Base-by-base conservation (phyloP, 64 coral and sea anemone genomes). In the Montipora efflorescens region DNA sequence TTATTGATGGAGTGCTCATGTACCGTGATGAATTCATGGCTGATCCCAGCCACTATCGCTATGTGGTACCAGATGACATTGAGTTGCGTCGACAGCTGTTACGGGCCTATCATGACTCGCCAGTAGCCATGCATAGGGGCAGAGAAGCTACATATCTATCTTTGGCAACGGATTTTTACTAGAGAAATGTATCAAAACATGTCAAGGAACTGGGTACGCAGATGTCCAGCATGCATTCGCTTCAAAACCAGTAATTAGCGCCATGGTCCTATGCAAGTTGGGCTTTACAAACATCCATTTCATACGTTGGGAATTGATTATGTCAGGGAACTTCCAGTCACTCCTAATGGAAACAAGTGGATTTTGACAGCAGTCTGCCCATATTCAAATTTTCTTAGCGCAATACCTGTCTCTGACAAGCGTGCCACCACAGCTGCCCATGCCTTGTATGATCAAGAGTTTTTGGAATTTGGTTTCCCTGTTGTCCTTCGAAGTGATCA, bases 1-100 rank as follows among this genome's bases (percentile, higher is more conserved):
- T 82, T 10, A 58, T 83, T 21, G 90, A 92, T 75, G 62, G 59
- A 50, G 18, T 92, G 10, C 76, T 92, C 11, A 82, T 92, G 67
- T 83, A 83, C 12, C 28, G 67, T 25, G 78, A 82, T 49, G 75
- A 76, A 67, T 64, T 23, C 22, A 23, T 23, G 22, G 22, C 22
- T 23, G 22, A 23, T 23, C 22, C 22, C 22, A 23, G 22, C 22
- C 22, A 23, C 22, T 23, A 23, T 23, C 22, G 22, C 22, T 23
- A 23, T 23, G 22, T 23, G 22, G 78, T 78, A 5, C 88, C 88
- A 2, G 64, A 90, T 79, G 58, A 77, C 44, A 57, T 90, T 51
- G 5, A 21, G 4, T 43, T 90, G 0, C 88, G 51, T 5, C 23
- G 88, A 21, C 48, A 90, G 47, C 23, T 90, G 22, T 23, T 23